Evolutionary conservation across 2,113 vertebrate species (phyloP).

Genomic region (Dicaeum eximium): DNA sequence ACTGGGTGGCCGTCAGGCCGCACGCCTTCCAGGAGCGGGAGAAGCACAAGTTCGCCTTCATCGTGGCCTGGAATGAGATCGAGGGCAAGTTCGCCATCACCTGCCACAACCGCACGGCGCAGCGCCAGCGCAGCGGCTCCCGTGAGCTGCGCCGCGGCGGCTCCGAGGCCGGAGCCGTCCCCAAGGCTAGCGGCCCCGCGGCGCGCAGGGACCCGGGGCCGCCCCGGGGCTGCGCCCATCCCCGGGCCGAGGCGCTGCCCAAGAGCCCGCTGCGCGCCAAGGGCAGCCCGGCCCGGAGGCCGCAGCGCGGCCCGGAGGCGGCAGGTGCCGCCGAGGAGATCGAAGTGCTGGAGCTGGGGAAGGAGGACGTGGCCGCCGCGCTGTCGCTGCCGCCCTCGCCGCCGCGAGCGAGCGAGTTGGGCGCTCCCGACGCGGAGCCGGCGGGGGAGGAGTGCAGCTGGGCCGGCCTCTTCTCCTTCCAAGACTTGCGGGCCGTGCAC

Average conservation of each 20-base stretch:
- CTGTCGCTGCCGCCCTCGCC: constrained; percentile 31
- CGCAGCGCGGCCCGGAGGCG: background rate
- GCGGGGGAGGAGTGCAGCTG: constrained; percentile 89
- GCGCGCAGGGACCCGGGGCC: constrained; percentile 13
- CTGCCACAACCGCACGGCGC: constrained; percentile 93
- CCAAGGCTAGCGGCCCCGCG: constrained; percentile 11
- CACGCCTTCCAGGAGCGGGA: constrained; percentile 92
- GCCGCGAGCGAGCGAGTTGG: constrained; percentile 17
- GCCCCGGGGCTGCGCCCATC: background rate
- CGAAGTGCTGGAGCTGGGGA: constrained; percentile 75
- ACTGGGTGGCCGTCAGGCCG: constrained; percentile 92
- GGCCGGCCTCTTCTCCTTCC: constrained; percentile 95
- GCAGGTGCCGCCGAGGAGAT: constrained; percentile 64
- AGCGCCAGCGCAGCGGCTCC: constrained; percentile 82
- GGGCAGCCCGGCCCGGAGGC: constrained; percentile 13
- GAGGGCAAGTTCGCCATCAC: constrained; percentile 96
- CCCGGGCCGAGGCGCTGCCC: constrained; percentile 10
- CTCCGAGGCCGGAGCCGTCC: background rate
- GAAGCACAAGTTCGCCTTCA: constrained; percentile 93
- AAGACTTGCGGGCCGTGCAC: constrained; percentile 87
- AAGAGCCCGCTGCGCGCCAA: constrained; percentile 30
- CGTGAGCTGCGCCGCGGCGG: constrained; percentile 60
- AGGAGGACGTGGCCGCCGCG: constrained; percentile 58
- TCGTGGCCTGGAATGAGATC: constrained; percentile 96
- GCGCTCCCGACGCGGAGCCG: background rate